A percentile compares a stretch with the other conserved stretches of the same genome.
These are phyloP conservation scores for Zaprionus obscuricornis DNA, from an alignment of 2,888 invertebrate species.

Conservation along the genomic window DNA sequence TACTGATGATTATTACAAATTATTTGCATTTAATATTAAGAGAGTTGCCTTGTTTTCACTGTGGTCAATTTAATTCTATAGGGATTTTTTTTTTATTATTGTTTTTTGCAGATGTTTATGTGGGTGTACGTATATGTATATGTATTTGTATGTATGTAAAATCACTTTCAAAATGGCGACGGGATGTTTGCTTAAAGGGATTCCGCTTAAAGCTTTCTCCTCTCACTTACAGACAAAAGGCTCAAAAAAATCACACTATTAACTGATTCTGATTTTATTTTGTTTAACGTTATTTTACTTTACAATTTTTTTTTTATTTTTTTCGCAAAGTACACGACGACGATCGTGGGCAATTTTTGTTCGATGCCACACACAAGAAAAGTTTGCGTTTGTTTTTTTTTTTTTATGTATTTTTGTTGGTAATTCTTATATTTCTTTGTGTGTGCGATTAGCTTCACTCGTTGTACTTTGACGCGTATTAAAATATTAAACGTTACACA, in stretches of 20 bases:
- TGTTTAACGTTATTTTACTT: conserved; percentile 58
- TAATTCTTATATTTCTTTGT: conserved; percentile 44
- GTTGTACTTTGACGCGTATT: conserved; percentile 76
- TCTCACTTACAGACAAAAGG: conserved; percentile 73
- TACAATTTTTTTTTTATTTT: conserved; percentile 38
- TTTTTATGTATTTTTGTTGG: conserved; percentile 39
- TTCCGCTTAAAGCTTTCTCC: conserved; percentile 76
- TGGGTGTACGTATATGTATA: conserved; percentile 48
- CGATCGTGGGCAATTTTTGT: conserved; percentile 19
- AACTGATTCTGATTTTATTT: conserved; percentile 63
- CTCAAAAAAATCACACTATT: conserved; percentile 76
- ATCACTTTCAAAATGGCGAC: conserved; percentile 78
- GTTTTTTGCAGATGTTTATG: conserved; percentile 44
- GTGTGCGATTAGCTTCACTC: conserved; percentile 73
- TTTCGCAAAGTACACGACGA: conserved; percentile 61
- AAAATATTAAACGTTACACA: conserved; percentile 74
- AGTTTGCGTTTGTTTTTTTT: conserved; percentile 43
- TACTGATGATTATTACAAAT: conserved; percentile 62
- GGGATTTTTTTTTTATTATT: conserved; percentile 46
- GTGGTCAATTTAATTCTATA: conserved; percentile 42
- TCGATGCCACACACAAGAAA: conserved; percentile 49
- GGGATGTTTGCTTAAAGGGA: conserved; percentile 71
- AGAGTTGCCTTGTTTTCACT: conserved; percentile 60
- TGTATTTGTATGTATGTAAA: conserved; percentile 65
- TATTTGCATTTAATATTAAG: conserved; percentile 51